Conservation (phyloP, 2,113 vertebrate genomes). For the Sylvilagus bachmani region DNA sequence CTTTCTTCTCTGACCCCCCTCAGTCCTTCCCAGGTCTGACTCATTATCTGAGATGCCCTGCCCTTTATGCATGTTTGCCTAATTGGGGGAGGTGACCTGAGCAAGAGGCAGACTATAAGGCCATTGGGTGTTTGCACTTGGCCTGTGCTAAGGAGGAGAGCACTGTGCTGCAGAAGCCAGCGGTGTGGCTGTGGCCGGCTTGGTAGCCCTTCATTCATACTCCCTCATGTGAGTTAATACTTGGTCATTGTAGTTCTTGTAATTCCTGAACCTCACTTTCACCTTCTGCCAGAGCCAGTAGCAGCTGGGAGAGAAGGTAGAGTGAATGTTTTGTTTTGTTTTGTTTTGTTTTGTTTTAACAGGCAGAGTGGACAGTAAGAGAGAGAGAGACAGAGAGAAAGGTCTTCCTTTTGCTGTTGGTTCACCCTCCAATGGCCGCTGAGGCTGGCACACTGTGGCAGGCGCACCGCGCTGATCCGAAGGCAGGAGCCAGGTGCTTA, state of each 20-base stretch:
- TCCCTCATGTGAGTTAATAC: conserved; percentile 62
- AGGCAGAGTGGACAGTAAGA: no score
- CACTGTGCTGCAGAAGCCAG: not conserved
- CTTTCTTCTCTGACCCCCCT: not conserved
- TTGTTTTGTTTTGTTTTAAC: no score
- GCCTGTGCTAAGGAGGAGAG: not conserved
- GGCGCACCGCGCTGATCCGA: no score
- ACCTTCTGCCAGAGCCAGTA: conserved; percentile 52
- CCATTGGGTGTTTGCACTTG: not conserved
- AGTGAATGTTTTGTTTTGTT: conserved; percentile 74
- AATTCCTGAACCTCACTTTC: conserved; percentile 63
- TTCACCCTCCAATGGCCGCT: no score
- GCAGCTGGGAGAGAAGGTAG: conserved; percentile 60
- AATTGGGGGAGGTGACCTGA: not conserved
- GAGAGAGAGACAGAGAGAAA: no score
- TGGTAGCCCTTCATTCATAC: conserved; percentile 17
- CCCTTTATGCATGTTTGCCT: conserved; percentile 64
- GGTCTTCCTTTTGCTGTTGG: no score
- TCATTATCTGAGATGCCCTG: not conserved
- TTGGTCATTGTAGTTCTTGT: conserved; percentile 53
- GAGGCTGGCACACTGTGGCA: no score
- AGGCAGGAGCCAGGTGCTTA: no score
- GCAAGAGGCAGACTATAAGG: not conserved
- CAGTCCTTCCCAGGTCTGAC: fast-evolving
- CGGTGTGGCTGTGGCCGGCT: not conserved